Percentiles rank a stretch among this genome's conserved stretches.
Evolutionary conservation across 2,888 invertebrate species (phyloP).

Genomic region (Syrphus vitripennis): DNA sequence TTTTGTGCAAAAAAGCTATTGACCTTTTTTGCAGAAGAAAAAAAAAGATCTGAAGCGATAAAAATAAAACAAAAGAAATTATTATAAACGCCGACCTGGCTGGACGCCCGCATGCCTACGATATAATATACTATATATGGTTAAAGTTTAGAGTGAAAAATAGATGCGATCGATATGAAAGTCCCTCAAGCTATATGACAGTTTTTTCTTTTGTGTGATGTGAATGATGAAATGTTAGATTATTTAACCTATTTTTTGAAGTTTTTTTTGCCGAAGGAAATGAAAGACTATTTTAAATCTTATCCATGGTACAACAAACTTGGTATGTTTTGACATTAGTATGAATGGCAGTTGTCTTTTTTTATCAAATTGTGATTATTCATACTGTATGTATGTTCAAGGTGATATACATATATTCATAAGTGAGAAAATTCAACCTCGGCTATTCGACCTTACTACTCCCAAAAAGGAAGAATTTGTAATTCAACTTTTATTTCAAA

Average conservation of each 20-base stretch:
- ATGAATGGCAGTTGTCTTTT: background rate
- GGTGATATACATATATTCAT: too few relatives aligned
- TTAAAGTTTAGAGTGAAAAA: background rate
- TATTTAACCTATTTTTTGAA: background rate
- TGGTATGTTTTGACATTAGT: background rate
- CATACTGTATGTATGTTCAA: background rate
- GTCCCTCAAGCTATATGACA: background rate
- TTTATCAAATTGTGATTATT: background rate
- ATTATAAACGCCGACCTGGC: background rate
- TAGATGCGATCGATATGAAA: constrained; percentile 22
- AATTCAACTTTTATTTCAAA: too few relatives aligned
- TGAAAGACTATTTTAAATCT: background rate
- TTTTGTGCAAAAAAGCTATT: constrained; percentile 63
- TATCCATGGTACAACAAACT: background rate
- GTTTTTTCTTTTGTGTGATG: background rate
- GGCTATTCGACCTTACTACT: background rate
- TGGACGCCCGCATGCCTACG: background rate
- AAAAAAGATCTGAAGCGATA: constrained; percentile 29
- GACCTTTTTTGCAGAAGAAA: constrained; percentile 40
- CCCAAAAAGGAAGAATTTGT: too few relatives aligned
- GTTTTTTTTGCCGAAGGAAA: background rate
- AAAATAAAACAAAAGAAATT: constrained; percentile 33
- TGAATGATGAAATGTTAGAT: background rate
- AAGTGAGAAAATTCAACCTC: background rate
- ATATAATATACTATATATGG: background rate